Conservation (phyloP, 2,797 vertebrate genomes). For the Gadopsis bispinosus region DNA sequence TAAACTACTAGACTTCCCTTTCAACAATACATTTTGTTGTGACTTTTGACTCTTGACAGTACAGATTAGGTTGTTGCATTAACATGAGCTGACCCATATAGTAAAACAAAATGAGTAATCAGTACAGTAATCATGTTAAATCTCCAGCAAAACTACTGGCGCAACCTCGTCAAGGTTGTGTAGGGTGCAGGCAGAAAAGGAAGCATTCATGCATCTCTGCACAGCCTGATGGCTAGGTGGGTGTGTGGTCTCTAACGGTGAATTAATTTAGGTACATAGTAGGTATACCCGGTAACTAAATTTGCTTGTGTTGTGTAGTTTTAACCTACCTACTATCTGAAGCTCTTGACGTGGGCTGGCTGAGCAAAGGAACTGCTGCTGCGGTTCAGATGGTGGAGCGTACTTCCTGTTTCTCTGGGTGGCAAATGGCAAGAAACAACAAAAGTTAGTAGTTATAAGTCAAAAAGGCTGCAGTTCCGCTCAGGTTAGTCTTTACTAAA, state of each 20-base stretch:
- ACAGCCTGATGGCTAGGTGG: background rate
- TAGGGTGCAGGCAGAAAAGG: conserved; percentile 3
- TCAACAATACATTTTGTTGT: background rate
- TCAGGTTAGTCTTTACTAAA: background rate
- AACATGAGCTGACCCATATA: background rate
- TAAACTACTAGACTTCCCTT: background rate
- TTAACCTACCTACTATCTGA: conserved; percentile 86
- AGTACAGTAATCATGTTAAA: background rate
- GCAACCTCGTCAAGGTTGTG: background rate
- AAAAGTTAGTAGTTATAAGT: background rate
- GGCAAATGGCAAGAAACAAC: conserved; percentile 85
- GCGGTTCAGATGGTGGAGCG: conserved; percentile 72
- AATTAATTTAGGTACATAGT: conserved; percentile 10
- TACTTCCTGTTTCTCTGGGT: conserved; percentile 77
- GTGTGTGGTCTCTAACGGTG: background rate
- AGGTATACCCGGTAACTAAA: background rate
- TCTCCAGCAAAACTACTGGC: background rate
- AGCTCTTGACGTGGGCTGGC: conserved; percentile 75
- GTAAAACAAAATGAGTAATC: no score
- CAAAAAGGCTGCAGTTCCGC: conserved; percentile 2
- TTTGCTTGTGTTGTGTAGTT: conserved; percentile 26
- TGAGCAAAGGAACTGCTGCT: conserved; percentile 76
- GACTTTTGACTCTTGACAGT: background rate
- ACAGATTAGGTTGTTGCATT: background rate
- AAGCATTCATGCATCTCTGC: conserved; percentile 26